Evolutionary conservation across 2,888 invertebrate genomes (phyloP).

Genomic region (Volucella bombylans): DNA sequence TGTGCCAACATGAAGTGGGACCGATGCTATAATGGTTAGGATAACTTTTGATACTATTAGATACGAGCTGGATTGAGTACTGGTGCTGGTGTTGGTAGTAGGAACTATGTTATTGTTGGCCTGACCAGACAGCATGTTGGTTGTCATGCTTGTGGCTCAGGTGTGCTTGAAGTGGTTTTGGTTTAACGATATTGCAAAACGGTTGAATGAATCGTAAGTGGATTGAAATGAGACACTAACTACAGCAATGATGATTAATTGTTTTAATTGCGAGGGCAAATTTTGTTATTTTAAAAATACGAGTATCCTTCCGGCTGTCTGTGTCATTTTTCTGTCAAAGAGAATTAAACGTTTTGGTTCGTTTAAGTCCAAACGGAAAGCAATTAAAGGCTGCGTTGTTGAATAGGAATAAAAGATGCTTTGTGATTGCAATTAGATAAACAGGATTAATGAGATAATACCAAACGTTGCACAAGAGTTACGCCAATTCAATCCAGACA

Average conservation of each 20-base stretch:
- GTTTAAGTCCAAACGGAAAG: too few relatives aligned
- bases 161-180: neutral
- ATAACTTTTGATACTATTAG: conserved; percentile 17
- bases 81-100: neutral
- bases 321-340: too few relatives aligned
- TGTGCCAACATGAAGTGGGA: conserved; percentile 14
- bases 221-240: neutral
- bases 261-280: neutral
- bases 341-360: too few relatives aligned
- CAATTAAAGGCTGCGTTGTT: too few relatives aligned
- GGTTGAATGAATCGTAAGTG: neutral
- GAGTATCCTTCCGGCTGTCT: too few relatives aligned
- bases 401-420: too few relatives aligned
- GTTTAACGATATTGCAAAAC: neutral
- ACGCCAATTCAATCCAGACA: too few relatives aligned
- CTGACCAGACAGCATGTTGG: conserved; percentile 2
- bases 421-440: too few relatives aligned
- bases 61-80: conserved; percentile 8
- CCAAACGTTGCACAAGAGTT: too few relatives aligned
- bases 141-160: neutral
- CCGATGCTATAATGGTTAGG: conserved; percentile 12
- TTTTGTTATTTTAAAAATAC: neutral
- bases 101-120: neutral
- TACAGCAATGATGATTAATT: neutral
- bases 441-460: too few relatives aligned